Evolutionary conservation across 2,888 invertebrate species (phyloP).

Genomic region (Nomada flava): DNA sequence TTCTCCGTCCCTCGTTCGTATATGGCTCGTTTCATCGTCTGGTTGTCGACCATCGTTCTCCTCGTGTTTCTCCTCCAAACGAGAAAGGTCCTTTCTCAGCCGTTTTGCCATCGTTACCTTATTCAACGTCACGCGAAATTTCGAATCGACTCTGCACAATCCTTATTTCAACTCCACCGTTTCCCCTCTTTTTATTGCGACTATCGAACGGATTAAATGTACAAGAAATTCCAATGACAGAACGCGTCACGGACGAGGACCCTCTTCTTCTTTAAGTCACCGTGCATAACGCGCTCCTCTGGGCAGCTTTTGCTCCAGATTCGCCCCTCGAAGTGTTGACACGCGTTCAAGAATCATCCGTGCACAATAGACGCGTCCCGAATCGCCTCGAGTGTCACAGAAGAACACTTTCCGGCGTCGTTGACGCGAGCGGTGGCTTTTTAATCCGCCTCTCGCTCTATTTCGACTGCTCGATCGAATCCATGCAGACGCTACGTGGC

Average conservation of each 20-base stretch:
- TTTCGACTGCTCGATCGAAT: conserved; percentile 66
- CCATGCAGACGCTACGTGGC: conserved; percentile 17
- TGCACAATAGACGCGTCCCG: conserved; percentile 31
- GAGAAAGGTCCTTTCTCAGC: background rate
- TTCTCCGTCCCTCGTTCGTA: background rate
- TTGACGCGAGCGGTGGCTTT: conserved; percentile 60
- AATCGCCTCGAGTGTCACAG: conserved; percentile 33
- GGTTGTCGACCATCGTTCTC: conserved; percentile 1
- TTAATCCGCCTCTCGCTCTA: conserved; percentile 45
- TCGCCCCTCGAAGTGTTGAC: conserved; percentile 8
- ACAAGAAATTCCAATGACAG: background rate
- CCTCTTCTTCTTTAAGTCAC: background rate
- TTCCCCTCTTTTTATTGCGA: background rate
- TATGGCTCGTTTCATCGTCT: background rate
- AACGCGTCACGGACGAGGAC: background rate
- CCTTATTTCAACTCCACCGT: background rate
- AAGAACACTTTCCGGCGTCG: conserved; percentile 52
- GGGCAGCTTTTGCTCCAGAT: background rate
- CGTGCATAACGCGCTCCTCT: background rate
- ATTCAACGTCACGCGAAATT: background rate
- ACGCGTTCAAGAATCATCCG: conserved; percentile 14
- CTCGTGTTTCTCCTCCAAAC: background rate
- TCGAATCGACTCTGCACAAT: background rate
- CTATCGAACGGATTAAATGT: background rate
- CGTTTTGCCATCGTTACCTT: background rate